Evolutionary conservation across 2,888 invertebrate species (phyloP).

Genomic region (Cheilosia vulpina): DNA sequence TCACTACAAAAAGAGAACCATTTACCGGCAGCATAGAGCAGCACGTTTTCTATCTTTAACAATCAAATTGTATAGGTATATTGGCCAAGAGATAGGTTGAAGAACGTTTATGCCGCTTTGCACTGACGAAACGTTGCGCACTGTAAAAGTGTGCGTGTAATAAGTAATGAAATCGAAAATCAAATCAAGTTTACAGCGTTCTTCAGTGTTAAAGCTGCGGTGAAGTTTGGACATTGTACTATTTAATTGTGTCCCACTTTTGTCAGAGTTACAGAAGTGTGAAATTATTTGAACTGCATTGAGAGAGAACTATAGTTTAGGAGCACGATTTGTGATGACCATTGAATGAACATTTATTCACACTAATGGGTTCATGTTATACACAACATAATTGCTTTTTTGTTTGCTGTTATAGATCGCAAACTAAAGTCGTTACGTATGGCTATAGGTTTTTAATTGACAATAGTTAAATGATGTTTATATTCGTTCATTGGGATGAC

Average conservation of each 20-base stretch:
- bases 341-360: no score
- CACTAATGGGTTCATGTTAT: no score
- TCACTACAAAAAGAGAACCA: conserved; percentile 43
- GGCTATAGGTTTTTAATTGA: no score
- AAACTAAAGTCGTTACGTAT: no score
- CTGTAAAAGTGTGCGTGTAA: background rate
- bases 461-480: no score
- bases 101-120: conserved; percentile 41
- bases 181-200: conserved; percentile 29
- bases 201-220: conserved; percentile 3
- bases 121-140: conserved; percentile 35
- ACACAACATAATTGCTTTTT: no score
- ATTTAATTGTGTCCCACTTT: conserved; percentile 14
- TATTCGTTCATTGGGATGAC: no score
- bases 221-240: conserved; percentile 18
- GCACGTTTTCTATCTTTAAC: conserved; percentile 37
- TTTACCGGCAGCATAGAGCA: conserved; percentile 41
- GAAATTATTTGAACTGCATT: background rate
- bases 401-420: no score
- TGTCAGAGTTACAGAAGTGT: conserved; percentile 33
- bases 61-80: conserved; percentile 23
- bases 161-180: conserved; percentile 27
- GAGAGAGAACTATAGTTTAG: no score
- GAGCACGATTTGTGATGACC: no score
- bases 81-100: conserved; percentile 32